Conservation (phyloP, 2,113 vertebrate genomes). For the Peromyscus maniculatus region DNA sequence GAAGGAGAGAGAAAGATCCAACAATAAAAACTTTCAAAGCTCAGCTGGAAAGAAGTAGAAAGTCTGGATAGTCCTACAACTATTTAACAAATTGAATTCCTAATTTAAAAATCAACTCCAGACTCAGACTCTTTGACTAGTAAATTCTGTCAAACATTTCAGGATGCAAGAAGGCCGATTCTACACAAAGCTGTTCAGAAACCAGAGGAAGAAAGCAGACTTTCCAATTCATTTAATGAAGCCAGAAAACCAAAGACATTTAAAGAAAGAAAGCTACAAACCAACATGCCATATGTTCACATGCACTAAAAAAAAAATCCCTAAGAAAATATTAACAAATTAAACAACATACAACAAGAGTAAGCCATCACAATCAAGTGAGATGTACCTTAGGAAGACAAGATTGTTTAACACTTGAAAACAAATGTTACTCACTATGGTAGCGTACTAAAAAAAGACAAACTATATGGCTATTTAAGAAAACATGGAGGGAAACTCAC, state of each 20-base stretch:
- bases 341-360: neutral
- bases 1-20: neutral
- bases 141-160: slow-evolving; percentile 13
- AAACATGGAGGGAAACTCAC: neutral
- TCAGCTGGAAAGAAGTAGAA: neutral
- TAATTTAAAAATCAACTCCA: neutral
- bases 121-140: neutral
- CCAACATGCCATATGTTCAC: neutral
- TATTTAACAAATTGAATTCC: slow-evolving; percentile 5
- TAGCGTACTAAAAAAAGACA: neutral
- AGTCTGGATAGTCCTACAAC: neutral
- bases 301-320: neutral
- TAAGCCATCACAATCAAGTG: neutral
- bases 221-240: neutral
- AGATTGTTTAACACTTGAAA: slow-evolving; percentile 8
- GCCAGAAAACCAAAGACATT: neutral
- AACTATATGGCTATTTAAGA: neutral
- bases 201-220: neutral
- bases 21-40: neutral
- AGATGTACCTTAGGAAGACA: neutral
- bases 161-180: neutral
- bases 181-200: slow-evolving; percentile 6
- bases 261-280: slow-evolving; percentile 28
- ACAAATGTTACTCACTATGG: neutral
- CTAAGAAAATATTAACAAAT: slow-evolving; percentile 37